Percentiles rank a stretch among this genome's conserved stretches.
Evolutionary conservation across 2,888 invertebrate species (phyloP).

Genomic region (Aporophyla nigra): DNA sequence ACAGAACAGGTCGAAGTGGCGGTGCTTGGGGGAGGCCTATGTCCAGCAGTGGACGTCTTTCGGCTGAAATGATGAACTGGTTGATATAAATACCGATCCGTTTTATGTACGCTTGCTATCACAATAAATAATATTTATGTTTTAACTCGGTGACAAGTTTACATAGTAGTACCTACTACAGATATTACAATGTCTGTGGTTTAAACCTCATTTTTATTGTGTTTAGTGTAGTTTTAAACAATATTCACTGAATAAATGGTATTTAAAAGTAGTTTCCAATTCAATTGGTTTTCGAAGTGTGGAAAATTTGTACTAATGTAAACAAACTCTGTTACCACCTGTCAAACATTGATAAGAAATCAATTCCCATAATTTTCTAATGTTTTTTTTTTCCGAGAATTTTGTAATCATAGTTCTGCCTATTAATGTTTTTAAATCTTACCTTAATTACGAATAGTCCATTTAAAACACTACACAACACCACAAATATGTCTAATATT

Average conservation of each 20-base stretch:
- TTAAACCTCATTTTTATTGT: not conserved
- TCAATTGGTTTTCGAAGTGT: conserved; percentile 2
- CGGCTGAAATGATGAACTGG: not conserved
- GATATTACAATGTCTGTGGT: not conserved
- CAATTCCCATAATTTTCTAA: not conserved
- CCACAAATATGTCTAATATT: conserved; percentile 26
- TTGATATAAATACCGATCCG: not conserved
- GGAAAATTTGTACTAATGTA: conserved; percentile 25
- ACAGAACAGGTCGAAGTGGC: no score
- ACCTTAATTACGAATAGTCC: conserved; percentile 52
- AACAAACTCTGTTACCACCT: conserved; percentile 17
- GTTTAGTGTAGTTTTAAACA: not conserved
- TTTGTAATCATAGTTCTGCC: not conserved
- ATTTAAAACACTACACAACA: conserved; percentile 55
- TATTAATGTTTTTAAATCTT: conserved; percentile 27
- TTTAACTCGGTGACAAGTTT: not conserved
- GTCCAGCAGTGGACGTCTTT: no score
- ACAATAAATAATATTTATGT: conserved; percentile 4
- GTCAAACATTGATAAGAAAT: conserved; percentile 32
- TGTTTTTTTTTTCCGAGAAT: not conserved
- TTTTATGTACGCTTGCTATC: not conserved
- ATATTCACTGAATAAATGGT: not conserved
- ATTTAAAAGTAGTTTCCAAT: not conserved
- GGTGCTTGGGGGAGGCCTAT: no score
- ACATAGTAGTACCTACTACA: not conserved